A percentile compares a stretch with the other conserved stretches of the same genome.
These are phyloP conservation scores for Etia nguti DNA, from an alignment of 2,113 vertebrate species.

Conservation along the genomic window DNA sequence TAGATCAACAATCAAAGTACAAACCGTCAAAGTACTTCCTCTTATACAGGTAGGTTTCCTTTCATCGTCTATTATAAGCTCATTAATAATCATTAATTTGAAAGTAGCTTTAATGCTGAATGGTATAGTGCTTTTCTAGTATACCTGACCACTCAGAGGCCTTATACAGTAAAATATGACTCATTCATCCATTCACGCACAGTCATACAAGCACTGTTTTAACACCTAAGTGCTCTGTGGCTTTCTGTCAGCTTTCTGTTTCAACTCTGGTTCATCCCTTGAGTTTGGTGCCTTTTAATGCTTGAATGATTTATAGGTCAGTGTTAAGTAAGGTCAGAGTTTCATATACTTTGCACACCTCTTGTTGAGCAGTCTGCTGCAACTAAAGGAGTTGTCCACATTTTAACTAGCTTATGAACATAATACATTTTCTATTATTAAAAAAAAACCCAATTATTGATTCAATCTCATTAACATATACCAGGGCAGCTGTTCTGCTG, in stretches of 20 bases:
- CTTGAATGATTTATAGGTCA: not conserved
- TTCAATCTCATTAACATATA: not conserved
- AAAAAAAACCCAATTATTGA: not conserved
- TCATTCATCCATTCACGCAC: not conserved
- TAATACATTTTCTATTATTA: not conserved
- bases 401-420: not conserved
- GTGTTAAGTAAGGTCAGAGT: not conserved
- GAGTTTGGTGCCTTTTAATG: not conserved
- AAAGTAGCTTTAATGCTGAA: accelerated
- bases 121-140: not conserved
- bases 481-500: not conserved
- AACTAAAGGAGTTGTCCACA: not conserved
- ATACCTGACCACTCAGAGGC: not conserved
- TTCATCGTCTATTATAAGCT: not conserved
- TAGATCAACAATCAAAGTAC: not conserved
- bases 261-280: not conserved
- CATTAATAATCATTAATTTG: accelerated
- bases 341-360: not conserved
- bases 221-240: accelerated
- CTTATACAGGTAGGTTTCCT: not conserved
- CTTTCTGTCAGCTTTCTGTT: not conserved
- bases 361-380: accelerated
- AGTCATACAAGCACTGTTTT: accelerated
- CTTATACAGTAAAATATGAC: not conserved
- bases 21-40: accelerated